These are phyloP conservation scores for Danio choprae DNA, from an alignment of 2,797 vertebrate genomes.

Conservation along the genomic window DNA sequence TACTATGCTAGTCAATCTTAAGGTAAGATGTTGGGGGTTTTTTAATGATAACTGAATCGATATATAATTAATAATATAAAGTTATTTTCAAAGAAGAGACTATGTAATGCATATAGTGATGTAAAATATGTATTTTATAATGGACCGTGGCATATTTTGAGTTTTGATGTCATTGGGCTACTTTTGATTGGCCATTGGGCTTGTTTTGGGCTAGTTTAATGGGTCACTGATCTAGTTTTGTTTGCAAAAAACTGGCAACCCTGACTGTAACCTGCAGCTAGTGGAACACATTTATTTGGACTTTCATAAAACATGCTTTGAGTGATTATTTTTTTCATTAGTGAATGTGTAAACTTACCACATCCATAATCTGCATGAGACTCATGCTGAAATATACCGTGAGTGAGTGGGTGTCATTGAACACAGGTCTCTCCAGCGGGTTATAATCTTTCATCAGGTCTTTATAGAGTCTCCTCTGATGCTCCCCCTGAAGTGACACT, in stretches of 20 bases:
- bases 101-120: too few species aligned
- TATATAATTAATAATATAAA: too few species aligned
- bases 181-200: too few species aligned
- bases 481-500: conserved; percentile 77
- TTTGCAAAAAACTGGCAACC: neutral
- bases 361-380: conserved; percentile 82
- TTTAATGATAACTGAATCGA: too few species aligned
- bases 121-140: too few species aligned
- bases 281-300: neutral
- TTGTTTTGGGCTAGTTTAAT: too few species aligned
- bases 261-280: neutral
- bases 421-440: conserved; percentile 74
- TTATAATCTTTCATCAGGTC: conserved; percentile 74
- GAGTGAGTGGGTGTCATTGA: conserved; percentile 75
- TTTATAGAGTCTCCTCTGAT: conserved; percentile 70
- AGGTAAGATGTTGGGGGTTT: too few species aligned
- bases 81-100: too few species aligned
- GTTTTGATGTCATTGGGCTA: too few species aligned
- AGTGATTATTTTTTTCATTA: neutral
- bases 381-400: conserved; percentile 76
- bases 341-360: conserved; percentile 64
- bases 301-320: neutral
- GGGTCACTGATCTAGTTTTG: neutral
- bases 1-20: too few species aligned
- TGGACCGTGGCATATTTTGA: too few species aligned